A percentile compares a stretch with the other conserved stretches of the same genome.
Evolutionary conservation across 2,113 vertebrate species (phyloP).

Genomic region (Zosterops japonicus): DNA sequence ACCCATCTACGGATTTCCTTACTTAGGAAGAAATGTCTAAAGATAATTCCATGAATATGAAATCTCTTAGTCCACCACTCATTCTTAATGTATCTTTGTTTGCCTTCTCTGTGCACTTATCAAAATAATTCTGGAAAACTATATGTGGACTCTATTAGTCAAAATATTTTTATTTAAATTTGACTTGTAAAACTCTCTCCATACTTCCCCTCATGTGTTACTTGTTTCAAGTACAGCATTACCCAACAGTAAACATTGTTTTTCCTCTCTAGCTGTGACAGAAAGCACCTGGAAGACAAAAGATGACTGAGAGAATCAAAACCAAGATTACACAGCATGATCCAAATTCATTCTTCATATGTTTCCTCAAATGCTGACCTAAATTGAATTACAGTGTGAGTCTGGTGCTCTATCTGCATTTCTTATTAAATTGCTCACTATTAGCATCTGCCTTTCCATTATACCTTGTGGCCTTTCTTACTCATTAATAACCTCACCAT

Average conservation of each 20-base stretch:
- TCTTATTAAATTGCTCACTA: constrained; percentile 55
- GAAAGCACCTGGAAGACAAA: constrained; percentile 44
- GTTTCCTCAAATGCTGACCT: constrained; percentile 22
- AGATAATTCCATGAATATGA: background rate
- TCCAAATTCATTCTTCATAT: constrained; percentile 47
- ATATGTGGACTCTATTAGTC: background rate
- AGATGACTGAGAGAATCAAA: background rate
- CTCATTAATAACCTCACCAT: constrained; percentile 48
- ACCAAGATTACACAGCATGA: background rate
- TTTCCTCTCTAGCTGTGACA: background rate
- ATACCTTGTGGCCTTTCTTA: constrained; percentile 28
- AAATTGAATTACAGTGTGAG: constrained; percentile 44
- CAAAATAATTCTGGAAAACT: background rate
- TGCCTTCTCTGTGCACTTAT: background rate
- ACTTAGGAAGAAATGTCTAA: background rate
- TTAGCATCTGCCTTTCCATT: constrained; percentile 55
- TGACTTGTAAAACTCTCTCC: background rate
- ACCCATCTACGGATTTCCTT: background rate
- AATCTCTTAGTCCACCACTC: background rate
- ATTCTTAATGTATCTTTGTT: background rate
- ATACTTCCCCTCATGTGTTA: background rate
- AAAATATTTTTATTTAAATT: background rate
- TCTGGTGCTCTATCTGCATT: constrained; percentile 34
- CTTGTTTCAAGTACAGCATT: background rate
- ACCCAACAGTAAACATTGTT: constrained; percentile 7